phyloP scores from a whole-genome alignment of 2,113 vertebrate species.

The Aepyceros melampus region DNA sequence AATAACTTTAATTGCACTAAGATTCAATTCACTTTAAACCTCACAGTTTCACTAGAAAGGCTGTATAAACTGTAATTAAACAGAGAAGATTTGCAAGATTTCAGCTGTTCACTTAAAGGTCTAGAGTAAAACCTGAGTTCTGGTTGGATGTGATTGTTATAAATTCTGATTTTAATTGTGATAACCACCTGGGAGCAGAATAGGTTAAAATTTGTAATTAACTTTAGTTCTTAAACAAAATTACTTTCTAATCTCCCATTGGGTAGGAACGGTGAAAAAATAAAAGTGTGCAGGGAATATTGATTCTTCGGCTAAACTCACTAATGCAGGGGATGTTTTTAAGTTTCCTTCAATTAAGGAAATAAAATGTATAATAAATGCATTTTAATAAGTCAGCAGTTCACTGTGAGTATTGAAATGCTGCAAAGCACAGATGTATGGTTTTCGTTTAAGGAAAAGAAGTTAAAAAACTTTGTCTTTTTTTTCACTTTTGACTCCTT shows the following conservation, averaged over 20 bases:
- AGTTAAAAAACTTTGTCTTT: not conserved
- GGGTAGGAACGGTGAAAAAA: constrained; percentile 33
- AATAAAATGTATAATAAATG: constrained; percentile 26
- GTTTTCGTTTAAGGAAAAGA: constrained; percentile 19
- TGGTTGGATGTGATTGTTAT: not conserved
- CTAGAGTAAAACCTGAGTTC: constrained; percentile 22
- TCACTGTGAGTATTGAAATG: constrained; percentile 6
- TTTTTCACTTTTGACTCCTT: not conserved
- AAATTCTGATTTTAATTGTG: constrained; percentile 66
- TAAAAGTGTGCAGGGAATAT: not conserved
- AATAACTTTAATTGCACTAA: constrained; percentile 51
- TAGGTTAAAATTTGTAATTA: constrained; percentile 71
- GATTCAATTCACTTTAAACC: constrained; percentile 49
- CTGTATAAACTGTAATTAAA: constrained; percentile 30
- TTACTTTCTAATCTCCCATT: constrained; percentile 66
- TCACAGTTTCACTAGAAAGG: constrained; percentile 6
- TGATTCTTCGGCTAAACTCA: constrained; percentile 31
- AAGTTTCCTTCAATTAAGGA: constrained; percentile 12
- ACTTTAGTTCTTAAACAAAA: constrained; percentile 71
- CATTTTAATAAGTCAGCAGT: not conserved
- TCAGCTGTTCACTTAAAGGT: not conserved
- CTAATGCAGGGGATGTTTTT: not conserved
- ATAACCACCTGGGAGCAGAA: constrained; percentile 60
- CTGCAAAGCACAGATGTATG: not conserved
- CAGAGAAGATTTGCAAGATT: constrained; percentile 22